phyloP scores from a whole-genome alignment of 2,113 vertebrate species.

The Menura novaehollandiae region DNA sequence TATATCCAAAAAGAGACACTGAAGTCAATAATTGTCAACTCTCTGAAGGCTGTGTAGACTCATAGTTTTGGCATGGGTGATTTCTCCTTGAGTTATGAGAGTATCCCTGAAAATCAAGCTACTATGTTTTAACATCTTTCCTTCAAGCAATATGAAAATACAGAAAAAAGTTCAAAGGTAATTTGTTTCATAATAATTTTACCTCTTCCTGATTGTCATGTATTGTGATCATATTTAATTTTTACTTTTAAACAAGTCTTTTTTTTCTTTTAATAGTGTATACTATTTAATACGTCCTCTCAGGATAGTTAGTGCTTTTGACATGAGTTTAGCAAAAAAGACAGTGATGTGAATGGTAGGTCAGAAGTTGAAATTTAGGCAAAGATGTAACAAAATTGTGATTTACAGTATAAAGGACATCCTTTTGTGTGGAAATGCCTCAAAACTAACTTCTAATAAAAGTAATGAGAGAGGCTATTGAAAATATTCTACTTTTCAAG shows the following conservation, averaged over 20 bases:
- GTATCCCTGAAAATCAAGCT: neutral
- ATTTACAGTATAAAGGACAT: neutral
- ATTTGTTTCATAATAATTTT: neutral
- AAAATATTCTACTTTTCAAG: neutral
- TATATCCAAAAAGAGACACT: neutral
- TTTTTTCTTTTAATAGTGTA: neutral
- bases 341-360: neutral
- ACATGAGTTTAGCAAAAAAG: neutral
- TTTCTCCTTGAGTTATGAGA: neutral
- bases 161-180: neutral
- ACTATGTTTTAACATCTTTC: neutral
- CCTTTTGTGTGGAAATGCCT: neutral
- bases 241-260: neutral
- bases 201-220: neutral
- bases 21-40: neutral
- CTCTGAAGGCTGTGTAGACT: neutral
- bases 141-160: neutral
- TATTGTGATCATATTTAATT: neutral
- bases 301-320: neutral
- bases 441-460: neutral
- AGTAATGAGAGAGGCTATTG: neutral
- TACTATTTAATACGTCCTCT: neutral
- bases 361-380: neutral
- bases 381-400: neutral
- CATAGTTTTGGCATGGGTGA: neutral